These are phyloP conservation scores for Hedychridium roseum DNA, from an alignment of 2,888 invertebrate species.

Conservation along the genomic window DNA sequence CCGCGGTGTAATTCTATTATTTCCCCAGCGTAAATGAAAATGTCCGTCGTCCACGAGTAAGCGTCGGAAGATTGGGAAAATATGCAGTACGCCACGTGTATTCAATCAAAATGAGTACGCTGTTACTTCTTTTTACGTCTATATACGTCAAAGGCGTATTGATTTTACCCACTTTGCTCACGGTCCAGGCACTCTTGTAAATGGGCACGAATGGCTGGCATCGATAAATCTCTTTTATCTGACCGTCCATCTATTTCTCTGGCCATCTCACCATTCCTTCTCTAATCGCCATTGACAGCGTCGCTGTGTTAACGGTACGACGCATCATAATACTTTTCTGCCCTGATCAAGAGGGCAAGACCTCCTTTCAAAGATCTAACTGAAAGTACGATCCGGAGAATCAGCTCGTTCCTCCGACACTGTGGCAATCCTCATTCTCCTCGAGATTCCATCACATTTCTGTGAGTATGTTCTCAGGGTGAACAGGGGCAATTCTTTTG, in stretches of 20 bases:
- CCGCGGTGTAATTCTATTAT: too few species aligned
- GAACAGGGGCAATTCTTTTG: too few species aligned
- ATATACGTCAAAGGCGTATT: conserved; percentile 6
- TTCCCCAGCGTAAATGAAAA: too few species aligned
- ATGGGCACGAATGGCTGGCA: background rate
- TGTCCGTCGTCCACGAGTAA: too few species aligned
- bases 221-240: conserved; percentile 42
- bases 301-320: conserved; percentile 40
- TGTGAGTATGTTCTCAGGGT: too few species aligned
- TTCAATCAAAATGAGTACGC: too few species aligned
- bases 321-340: conserved; percentile 23
- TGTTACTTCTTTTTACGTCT: too few species aligned
- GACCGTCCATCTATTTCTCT: conserved; percentile 27
- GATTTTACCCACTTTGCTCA: conserved; percentile 24
- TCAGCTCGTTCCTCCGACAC: conserved; percentile 10
- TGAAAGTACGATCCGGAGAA: background rate
- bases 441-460: too few species aligned
- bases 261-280: conserved; percentile 9
- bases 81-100: too few species aligned
- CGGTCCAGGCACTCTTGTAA: conserved; percentile 8
- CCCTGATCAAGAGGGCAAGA: conserved; percentile 8
- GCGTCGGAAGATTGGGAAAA: too few species aligned
- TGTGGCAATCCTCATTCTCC: conserved; percentile 14
- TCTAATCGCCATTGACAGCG: conserved; percentile 40
- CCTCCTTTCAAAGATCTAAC: conserved; percentile 8